These are phyloP conservation scores for Felis chaus DNA, from an alignment of 2,113 vertebrate species.

Conservation along the genomic window DNA sequence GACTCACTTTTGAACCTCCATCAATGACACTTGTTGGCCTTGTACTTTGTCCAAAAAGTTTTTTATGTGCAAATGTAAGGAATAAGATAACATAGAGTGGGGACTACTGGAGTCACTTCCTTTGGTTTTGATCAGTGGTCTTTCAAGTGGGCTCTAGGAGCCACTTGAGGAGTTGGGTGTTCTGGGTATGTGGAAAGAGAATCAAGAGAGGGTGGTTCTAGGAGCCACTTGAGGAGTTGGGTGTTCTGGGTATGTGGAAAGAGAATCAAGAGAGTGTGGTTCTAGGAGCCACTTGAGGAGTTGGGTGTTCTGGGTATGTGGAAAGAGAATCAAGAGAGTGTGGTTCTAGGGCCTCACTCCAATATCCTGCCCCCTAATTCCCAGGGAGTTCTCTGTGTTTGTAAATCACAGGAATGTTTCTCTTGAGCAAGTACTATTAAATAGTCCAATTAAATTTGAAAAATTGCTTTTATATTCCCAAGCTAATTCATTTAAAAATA, in stretches of 20 bases:
- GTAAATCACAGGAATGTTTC: background rate
- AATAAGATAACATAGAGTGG: background rate
- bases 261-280: too few relatives aligned
- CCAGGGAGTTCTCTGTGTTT: background rate
- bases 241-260: background rate
- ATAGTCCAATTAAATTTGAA: background rate
- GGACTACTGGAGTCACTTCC: background rate
- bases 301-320: background rate
- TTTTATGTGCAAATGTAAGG: background rate
- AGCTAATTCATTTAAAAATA: background rate
- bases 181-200: background rate
- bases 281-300: background rate
- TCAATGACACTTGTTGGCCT: background rate
- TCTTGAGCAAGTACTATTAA: background rate
- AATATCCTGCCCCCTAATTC: background rate
- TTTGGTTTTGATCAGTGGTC: background rate
- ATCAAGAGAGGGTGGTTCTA: too few relatives aligned
- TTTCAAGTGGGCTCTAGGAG: background rate
- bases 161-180: background rate
- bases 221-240: background rate
- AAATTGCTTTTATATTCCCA: background rate
- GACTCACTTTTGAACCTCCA: background rate
- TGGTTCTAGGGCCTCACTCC: too few relatives aligned
- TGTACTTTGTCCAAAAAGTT: background rate
- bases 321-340: too few relatives aligned